These are phyloP conservation scores for Drosophila athabasca DNA, from an alignment of 1,140 invertebrate species.

Conservation along the genomic window DNA sequence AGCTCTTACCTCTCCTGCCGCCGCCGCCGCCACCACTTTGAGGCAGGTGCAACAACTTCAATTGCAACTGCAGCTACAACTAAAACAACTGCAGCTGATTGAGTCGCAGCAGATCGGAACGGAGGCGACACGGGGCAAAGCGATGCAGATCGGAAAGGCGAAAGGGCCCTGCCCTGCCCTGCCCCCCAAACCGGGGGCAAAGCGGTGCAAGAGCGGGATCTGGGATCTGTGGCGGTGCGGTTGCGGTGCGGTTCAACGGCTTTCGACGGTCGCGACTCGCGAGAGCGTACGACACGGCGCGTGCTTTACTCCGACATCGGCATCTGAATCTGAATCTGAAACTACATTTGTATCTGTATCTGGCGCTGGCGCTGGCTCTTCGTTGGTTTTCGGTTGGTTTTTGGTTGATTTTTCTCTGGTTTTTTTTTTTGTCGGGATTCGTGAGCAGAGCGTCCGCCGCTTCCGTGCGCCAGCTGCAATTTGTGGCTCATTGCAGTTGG, in stretches of 20 bases:
- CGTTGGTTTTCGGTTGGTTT: slow-evolving; percentile 35
- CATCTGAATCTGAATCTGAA: too few relatives aligned
- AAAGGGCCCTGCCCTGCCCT: neutral
- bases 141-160: slow-evolving; percentile 4
- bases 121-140: slow-evolving; percentile 14
- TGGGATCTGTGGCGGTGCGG: too few relatives aligned
- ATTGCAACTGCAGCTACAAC: slow-evolving; percentile 31
- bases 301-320: too few relatives aligned
- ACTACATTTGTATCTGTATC: slow-evolving; percentile 16
- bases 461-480: slow-evolving; percentile 80
- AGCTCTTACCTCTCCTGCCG: neutral
- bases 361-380: slow-evolving; percentile 23
- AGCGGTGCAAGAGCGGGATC: slow-evolving; percentile 3
- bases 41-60: slow-evolving; percentile 57
- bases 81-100: slow-evolving; percentile 63
- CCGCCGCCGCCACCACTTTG: slow-evolving; percentile 36
- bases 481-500: slow-evolving; percentile 64
- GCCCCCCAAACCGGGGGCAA: too few relatives aligned
- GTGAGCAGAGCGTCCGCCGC: slow-evolving; percentile 21
- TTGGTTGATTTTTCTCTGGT: slow-evolving; percentile 31
- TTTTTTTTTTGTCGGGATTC: slow-evolving; percentile 56
- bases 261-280: slow-evolving; percentile 12
- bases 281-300: neutral
- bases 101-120: slow-evolving; percentile 70
- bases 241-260: slow-evolving; percentile 35